Evolutionary conservation across 2,113 vertebrate genomes (phyloP).

Genomic region (Otus sunia): DNA sequence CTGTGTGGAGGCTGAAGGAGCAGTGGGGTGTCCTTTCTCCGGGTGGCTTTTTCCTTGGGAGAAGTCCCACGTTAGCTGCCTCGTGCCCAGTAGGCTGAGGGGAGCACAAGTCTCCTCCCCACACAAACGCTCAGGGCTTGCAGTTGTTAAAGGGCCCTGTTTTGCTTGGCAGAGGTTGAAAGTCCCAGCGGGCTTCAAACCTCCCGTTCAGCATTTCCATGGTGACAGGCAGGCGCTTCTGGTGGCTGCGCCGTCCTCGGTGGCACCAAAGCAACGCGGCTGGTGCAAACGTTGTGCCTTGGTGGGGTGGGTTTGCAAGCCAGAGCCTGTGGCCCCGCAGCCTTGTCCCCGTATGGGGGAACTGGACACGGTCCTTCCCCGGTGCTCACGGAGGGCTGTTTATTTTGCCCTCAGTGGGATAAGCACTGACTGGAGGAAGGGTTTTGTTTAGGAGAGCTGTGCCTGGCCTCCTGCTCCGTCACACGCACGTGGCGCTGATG

Average conservation of each 20-base stretch:
- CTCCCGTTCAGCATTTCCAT: constrained; percentile 35
- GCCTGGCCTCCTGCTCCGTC: background rate
- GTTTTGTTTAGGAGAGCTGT: background rate
- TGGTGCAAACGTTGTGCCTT: background rate
- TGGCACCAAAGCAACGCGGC: background rate
- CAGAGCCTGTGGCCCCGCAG: background rate
- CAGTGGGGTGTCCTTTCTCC: background rate
- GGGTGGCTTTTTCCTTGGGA: background rate
- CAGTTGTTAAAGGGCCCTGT: background rate
- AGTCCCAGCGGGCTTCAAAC: background rate
- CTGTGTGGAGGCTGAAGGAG: background rate
- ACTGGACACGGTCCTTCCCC: fast-evolving
- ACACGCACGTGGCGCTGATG: fast-evolving
- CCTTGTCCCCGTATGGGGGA: background rate
- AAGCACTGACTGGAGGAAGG: background rate
- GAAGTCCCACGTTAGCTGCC: background rate
- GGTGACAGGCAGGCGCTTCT: background rate
- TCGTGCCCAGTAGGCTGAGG: background rate
- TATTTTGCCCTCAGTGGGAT: background rate
- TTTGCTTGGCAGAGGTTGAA: background rate
- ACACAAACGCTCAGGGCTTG: fast-evolving
- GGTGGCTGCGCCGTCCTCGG: background rate
- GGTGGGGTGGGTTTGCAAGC: background rate
- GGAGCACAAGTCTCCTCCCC: background rate
- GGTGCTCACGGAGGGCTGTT: background rate